Evolutionary conservation across 2,797 vertebrate species (phyloP).

Genomic region (Martes flavigula): DNA sequence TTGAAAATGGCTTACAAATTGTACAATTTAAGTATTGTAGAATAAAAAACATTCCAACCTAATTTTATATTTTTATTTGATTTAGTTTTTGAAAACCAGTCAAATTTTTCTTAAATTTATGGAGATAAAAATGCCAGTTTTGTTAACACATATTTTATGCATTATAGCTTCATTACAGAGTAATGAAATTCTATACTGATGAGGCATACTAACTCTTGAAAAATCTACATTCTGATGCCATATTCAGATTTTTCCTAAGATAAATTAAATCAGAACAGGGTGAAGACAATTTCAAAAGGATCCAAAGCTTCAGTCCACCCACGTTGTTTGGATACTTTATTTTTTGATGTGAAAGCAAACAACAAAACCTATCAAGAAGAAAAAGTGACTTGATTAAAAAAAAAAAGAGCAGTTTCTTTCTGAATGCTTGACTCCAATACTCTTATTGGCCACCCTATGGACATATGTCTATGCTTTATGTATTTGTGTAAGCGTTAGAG

Average conservation of each 20-base stretch:
- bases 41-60: slow-evolving; percentile 18
- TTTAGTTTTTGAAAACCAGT: slow-evolving; percentile 35
- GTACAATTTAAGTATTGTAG: slow-evolving; percentile 22
- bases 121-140: slow-evolving; percentile 33
- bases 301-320: slow-evolving; percentile 59
- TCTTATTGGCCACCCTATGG: slow-evolving; percentile 73
- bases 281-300: slow-evolving; percentile 68
- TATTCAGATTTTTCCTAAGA: slow-evolving; percentile 35
- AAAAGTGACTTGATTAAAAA: slow-evolving; percentile 73
- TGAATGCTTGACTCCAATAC: slow-evolving; percentile 70
- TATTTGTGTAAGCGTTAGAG: slow-evolving; percentile 69
- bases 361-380: slow-evolving; percentile 69
- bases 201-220: slow-evolving; percentile 52
- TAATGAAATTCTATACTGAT: slow-evolving; percentile 54
- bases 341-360: slow-evolving; percentile 73
- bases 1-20: slow-evolving; percentile 17
- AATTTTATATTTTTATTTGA: slow-evolving; percentile 60
- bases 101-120: slow-evolving; percentile 52
- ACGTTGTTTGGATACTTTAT: slow-evolving; percentile 67
- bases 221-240: slow-evolving; percentile 40
- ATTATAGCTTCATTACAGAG: slow-evolving; percentile 34
- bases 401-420: slow-evolving; percentile 72
- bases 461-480: slow-evolving; percentile 80
- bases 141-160: slow-evolving; percentile 50
- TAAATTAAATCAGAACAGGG: slow-evolving; percentile 73